Base-by-base conservation (phyloP, 2,888 invertebrate species). In the Ennomos erosarius region DNA sequence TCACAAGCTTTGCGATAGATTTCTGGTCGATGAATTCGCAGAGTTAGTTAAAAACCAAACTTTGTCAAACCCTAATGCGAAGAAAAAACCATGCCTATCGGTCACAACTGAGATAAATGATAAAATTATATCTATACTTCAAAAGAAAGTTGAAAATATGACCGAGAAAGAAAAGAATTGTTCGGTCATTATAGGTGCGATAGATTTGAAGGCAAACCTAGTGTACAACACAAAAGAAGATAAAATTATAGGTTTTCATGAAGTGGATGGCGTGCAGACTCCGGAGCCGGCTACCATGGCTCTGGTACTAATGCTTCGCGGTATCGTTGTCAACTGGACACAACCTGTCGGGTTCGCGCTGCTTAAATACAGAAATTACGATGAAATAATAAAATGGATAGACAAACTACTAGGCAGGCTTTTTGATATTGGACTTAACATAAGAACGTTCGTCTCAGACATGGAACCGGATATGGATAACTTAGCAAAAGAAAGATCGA, bases 201-300 rank as follows among this genome's bases (percentile, higher is more conserved):
- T 70, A 53, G 51, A 58, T 33, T 43, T 75, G 0, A 72, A 68
- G 39, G 59, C 67, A 8, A 65, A 65, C 52, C 38, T 75, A 1
- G 70, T 66, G 33, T 75, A 75, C 52, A 64, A 71, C 46, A 68
- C 70, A 9, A 71, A 62, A 37, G 54, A 57, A 45, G 75, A 75
- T 43, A 74, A 65, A 48, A 63, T 76, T 11, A 65, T 71, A 43
- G 76, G 76, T 1, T 65, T 76, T 33, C 71, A 73, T 50, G 76
- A 76, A 50, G 58, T 75, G 10, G 69, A 70, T 48, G 76, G 76
- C 4, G 53, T 58, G 1, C 74, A 75, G 55, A 62, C 60, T 34
- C 42, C 59, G 16, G 57, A 54, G 13, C 59, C 71, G 3, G 75
- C 74, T 2, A 71, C 68, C 46, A 62, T 68, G 60, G 76, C 69